Percentiles rank a stretch among this genome's conserved stretches.
These are phyloP conservation scores for Hydrozoanthus gracilis DNA, from an alignment of 92 coral and sea anemone species.

Conservation along the genomic window DNA sequence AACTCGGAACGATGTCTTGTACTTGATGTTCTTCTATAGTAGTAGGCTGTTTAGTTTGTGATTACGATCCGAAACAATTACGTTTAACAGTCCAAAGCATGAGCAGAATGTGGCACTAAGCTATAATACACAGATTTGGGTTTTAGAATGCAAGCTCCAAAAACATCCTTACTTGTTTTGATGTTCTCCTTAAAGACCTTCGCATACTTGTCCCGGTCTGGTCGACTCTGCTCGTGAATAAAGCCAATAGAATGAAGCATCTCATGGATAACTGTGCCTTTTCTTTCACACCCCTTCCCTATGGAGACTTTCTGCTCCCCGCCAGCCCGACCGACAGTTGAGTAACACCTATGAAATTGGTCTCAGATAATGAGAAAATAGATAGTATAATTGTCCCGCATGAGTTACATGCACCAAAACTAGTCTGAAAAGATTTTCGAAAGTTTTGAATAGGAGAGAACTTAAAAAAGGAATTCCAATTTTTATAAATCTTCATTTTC, in stretches of 20 bases:
- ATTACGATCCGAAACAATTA: no score
- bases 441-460: no score
- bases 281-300: conserved; percentile 89
- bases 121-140: no score
- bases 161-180: conserved; percentile 56
- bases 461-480: no score
- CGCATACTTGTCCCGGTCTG: conserved; percentile 84
- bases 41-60: no score
- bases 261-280: conserved; percentile 91
- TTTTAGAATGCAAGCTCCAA: neutral
- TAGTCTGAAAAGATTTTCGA: no score
- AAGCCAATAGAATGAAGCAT: conserved; percentile 91
- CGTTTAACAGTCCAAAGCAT: no score
- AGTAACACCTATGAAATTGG: conserved; percentile 80
- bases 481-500: no score
- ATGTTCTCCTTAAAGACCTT: conserved; percentile 70
- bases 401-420: neutral
- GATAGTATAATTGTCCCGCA: neutral
- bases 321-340: conserved; percentile 84
- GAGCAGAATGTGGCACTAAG: no score
- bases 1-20: no score
- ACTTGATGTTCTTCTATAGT: no score
- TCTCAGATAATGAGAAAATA: neutral
- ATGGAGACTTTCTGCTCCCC: conserved; percentile 89
- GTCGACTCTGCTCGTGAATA: conserved; percentile 95